Evolutionary conservation across 2,797 vertebrate genomes (phyloP).

Genomic region (Apogon talboti): DNA sequence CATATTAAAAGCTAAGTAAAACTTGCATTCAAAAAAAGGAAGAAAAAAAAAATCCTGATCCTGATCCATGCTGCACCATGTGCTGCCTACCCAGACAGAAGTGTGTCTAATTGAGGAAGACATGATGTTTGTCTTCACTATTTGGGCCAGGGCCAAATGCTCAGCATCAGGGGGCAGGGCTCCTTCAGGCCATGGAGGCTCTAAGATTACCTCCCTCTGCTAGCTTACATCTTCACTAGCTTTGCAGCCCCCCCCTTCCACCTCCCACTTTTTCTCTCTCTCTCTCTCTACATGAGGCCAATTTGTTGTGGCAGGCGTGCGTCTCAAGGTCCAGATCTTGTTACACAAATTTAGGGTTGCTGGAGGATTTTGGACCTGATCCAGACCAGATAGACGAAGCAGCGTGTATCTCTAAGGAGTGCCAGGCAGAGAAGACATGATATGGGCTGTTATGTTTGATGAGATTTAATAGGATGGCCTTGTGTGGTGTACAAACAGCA

Average conservation of each 20-base stretch:
- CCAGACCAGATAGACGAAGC: constrained; percentile 80
- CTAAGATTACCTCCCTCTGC: constrained; percentile 80
- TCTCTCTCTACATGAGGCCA: constrained; percentile 79
- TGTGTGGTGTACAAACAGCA: constrained; percentile 72
- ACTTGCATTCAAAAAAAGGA: constrained; percentile 5
- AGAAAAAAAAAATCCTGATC: constrained; percentile 10
- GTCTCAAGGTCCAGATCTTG: constrained; percentile 83
- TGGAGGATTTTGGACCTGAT: constrained; percentile 76
- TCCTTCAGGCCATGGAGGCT: constrained; percentile 75
- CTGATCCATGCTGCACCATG: constrained; percentile 19
- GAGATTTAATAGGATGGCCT: constrained; percentile 72
- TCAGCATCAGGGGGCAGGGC: constrained; percentile 75
- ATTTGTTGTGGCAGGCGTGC: constrained; percentile 86
- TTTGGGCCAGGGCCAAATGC: constrained; percentile 79
- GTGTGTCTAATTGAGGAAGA: constrained; percentile 81
- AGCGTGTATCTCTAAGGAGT: constrained; percentile 65
- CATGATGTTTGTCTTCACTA: constrained; percentile 82
- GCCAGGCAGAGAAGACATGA: constrained; percentile 73
- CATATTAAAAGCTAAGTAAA: constrained; percentile 32
- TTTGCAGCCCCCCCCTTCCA: constrained; percentile 51
- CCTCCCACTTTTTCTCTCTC: constrained; percentile 50
- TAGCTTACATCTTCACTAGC: constrained; percentile 77
- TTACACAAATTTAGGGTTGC: constrained; percentile 85
- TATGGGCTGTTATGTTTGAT: constrained; percentile 80
- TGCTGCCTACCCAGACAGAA: constrained; percentile 51